Base-by-base conservation (phyloP, 2,888 invertebrate species). In the Podabrus alpinus region DNA sequence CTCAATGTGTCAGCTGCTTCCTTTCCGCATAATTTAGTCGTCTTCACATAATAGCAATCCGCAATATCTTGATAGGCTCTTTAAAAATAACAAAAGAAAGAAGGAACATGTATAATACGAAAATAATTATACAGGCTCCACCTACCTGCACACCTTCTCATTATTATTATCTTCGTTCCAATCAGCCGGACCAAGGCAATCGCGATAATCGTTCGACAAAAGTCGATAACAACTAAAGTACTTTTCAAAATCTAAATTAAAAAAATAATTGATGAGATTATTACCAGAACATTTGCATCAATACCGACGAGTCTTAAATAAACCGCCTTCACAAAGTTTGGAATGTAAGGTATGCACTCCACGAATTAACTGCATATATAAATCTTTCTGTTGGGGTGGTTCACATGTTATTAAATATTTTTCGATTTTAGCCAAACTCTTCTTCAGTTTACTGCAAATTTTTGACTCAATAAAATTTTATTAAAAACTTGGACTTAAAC, bases 101-200 rank as follows among this genome's bases (percentile, higher is more conserved):
- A 19, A 21, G 3, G 5, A 21, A 21, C 7, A 21, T 21, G 7
- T n/a, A n/a, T n/a, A n/a, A n/a, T n/a, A n/a, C n/a, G n/a, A n/a
- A n/a, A n/a, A n/a, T n/a, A n/a, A n/a, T n/a, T n/a, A n/a, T n/a
- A n/a, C n/a, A n/a, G n/a, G 16, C 13, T 15, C 7, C n/a, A 73
- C 66, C 77, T 85, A 89, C 88, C 85, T 85, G 84, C 90, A 90
- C 24, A 88, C 84, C 72, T 85, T 82, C n/a, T 81, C 79, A 59
- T 84, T 79, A 72, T 88, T 87, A 17, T 82, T 80, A 68, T 87
- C 86, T 83, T 90, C 90, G 76, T 87, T 89, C 90, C 90, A 91
- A 83, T 90, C 90, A 1, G 89, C 86, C 4, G 88, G 86, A 0
- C 89, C 90, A 78, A 87, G 87, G 78, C 90, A 91, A 77, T 88